Evolutionary conservation across 2,888 invertebrate species (phyloP).

Genomic region (Calliphora vomitoria): DNA sequence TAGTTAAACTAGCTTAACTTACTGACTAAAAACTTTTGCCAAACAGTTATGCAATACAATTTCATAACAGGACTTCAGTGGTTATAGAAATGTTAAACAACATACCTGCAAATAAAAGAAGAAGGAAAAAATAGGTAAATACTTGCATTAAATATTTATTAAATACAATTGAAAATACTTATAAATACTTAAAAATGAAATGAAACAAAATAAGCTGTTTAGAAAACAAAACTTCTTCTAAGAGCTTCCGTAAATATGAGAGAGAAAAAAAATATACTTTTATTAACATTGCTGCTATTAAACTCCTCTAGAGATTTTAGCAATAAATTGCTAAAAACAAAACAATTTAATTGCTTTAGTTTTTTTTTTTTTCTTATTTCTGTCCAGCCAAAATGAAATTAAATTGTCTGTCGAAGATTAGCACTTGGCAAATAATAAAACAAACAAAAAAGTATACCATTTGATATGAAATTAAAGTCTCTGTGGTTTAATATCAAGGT

Average conservation of each 20-base stretch:
- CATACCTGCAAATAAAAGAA: constrained; percentile 15
- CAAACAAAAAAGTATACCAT: neutral
- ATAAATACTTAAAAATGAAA: neutral
- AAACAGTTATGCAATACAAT: too few relatives aligned
- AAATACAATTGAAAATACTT: neutral
- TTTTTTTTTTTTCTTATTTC: neutral
- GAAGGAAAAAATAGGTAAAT: neutral
- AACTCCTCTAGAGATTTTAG: constrained; percentile 22
- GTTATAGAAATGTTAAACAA: neutral
- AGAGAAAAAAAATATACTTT: too few relatives aligned
- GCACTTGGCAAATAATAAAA: constrained; percentile 39
- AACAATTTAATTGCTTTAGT: constrained; percentile 15
- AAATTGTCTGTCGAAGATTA: constrained; percentile 63
- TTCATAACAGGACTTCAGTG: too few relatives aligned
- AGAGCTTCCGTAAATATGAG: neutral
- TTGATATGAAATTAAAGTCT: constrained; percentile 53
- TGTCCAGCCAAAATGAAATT: constrained; percentile 21
- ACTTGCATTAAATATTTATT: neutral
- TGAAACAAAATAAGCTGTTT: neutral
- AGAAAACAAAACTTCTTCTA: constrained; percentile 21
- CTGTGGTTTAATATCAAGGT: constrained; percentile 60
- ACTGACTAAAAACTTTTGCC: too few relatives aligned
- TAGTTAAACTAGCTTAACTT: too few relatives aligned
- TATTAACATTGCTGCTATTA: neutral
- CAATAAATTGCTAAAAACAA: constrained; percentile 6